phyloP scores from a whole-genome alignment of 1,140 invertebrate genomes.

The Caenorhabditis elegans region WBcel235 BX284605.5:10391001-10391500 shows the following conservation, averaged over 20 bases:
- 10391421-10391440: background rate
- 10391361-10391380: background rate
- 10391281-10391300: background rate
- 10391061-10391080: constrained; percentile 14
- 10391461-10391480: background rate
- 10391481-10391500: background rate
- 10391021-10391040: background rate
- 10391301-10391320: constrained; percentile 4
- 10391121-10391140: background rate
- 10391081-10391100: background rate
- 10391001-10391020: background rate
- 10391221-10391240: too few species aligned
- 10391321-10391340: background rate
- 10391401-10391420: background rate
- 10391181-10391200: too few species aligned
- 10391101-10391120: background rate
- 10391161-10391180: background rate
- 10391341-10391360: background rate
- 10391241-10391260: background rate
- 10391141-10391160: constrained; percentile 12
- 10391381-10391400: background rate
- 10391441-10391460: constrained; percentile 1
- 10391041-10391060: background rate
- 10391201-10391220: too few species aligned
- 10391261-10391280: constrained; percentile 10